Evolutionary conservation across 2,797 vertebrate genomes (phyloP), one percentile per base, ranked within the genome.

Genomic region (Morelia viridis): DNA sequence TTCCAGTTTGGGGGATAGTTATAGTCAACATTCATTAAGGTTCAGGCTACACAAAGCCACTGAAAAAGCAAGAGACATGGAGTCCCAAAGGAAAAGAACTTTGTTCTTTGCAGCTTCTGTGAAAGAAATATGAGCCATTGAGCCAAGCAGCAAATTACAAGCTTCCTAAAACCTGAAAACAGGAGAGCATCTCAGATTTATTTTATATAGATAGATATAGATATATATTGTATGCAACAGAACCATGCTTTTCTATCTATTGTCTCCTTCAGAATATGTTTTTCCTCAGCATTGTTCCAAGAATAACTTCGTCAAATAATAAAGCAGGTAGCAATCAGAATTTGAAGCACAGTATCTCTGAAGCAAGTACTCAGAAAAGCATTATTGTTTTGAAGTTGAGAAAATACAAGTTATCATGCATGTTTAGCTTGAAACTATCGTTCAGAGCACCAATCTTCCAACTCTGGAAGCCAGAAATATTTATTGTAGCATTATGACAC

Each of bases 391-490:
- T 8, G 90, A 92, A 94, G 68, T 41, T 89, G 89, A 46, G 12
- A 93, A n/a, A 71, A 58, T 56, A 80, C 26, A 0, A 0, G 93
- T 95, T 94, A 50, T 31, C 0, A 65, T 41, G 61, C 64, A 89
- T 71, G 88, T 90, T 88, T 90, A 71, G 64, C 87, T 86, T 91
- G 87, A 85, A 89, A 91, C 31, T 58, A 0, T 1, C 94, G 94
- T 94, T 94, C 95, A 92, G 76, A 15, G 57, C 71, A 84, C 90
- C 88, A 5, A 26, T 91, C 50, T 13, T 90, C 92, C 64, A 9
- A 35, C 31, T 92, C 92, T 94, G 89, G 89, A 62, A 76, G 92
- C 35, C 1, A 0, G 41, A 93, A 46, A 50, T 35, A 93, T 93
- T 91, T 91, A 71, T 91, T 94, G 93, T 86, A 91, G 24, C 58